Percentiles rank a stretch among this genome's conserved stretches.
Evolutionary conservation across 2,113 vertebrate species (phyloP).

Genomic region (Donacobius atricapilla): DNA sequence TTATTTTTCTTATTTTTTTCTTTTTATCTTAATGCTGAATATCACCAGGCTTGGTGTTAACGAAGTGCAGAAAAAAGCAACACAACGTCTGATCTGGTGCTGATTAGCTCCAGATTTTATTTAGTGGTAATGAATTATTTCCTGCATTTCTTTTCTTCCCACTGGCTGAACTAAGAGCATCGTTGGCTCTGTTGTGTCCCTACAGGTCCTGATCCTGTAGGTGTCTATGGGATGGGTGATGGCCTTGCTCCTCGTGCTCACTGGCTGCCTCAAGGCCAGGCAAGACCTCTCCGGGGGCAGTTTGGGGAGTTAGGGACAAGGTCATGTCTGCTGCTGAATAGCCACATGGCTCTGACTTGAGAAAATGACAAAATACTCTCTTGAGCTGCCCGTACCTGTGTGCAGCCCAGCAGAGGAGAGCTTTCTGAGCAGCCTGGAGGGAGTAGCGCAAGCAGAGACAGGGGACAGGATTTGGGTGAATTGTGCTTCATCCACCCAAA

Average conservation of each 20-base stretch:
- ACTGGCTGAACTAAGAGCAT: background rate
- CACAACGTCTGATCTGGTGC: background rate
- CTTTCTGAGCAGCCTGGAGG: background rate
- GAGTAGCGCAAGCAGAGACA: background rate
- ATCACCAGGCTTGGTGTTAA: background rate
- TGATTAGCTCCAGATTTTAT: background rate
- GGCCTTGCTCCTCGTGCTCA: background rate
- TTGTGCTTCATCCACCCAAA: background rate
- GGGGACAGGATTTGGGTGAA: background rate
- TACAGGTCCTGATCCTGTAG: background rate
- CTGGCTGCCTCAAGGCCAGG: background rate
- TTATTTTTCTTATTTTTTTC: background rate
- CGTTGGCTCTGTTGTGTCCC: background rate
- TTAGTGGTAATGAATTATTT: background rate
- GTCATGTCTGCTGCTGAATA: background rate
- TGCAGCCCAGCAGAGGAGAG: background rate
- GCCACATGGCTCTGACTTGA: background rate
- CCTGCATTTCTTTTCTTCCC: background rate
- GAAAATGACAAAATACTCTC: background rate
- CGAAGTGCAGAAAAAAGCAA: background rate
- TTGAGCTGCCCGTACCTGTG: background rate
- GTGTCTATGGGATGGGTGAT: background rate
- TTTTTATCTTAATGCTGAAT: background rate
- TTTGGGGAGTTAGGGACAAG: background rate
- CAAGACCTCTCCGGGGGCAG: background rate